Evolutionary conservation across 2,888 invertebrate genomes (phyloP).

Genomic region (Mimas tiliae): DNA sequence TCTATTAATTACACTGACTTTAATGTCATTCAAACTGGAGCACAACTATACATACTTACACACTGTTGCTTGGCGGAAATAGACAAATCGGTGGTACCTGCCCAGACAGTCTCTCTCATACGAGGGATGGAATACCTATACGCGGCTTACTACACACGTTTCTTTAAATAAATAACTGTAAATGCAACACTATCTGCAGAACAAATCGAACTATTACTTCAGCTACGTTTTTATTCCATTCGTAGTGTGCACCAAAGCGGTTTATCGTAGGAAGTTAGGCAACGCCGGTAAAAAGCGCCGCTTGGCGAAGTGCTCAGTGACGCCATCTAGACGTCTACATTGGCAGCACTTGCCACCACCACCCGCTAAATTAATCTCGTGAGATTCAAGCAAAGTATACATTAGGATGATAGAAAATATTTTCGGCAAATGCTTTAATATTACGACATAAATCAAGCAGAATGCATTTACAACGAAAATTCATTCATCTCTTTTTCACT

Average conservation of each 20-base stretch:
- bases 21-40: too few species aligned
- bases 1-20: too few species aligned
- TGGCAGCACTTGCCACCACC: slow-evolving; percentile 60
- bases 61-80: too few species aligned
- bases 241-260: slow-evolving; percentile 35
- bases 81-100: too few species aligned
- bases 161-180: not conserved
- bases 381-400: slow-evolving; percentile 51
- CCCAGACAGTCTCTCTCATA: too few species aligned
- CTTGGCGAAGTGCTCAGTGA: slow-evolving; percentile 66
- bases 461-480: not conserved
- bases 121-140: too few species aligned
- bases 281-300: slow-evolving; percentile 55
- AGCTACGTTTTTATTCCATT: slow-evolving; percentile 23
- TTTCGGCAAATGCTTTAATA: not conserved
- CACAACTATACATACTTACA: too few species aligned
- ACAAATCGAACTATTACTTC: slow-evolving; percentile 21
- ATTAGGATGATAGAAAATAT: slow-evolving; percentile 38
- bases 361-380: slow-evolving; percentile 72
- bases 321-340: slow-evolving; percentile 84
- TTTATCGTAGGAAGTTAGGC: slow-evolving; percentile 65
- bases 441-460: not conserved
- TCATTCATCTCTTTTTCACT: not conserved
- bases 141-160: not conserved
- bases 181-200: slow-evolving; percentile 20